A percentile compares a stretch with the other conserved stretches of the same genome.
phyloP scores from a whole-genome alignment of 1,140 invertebrate genomes.

The Scaptomyza montana region DNA sequence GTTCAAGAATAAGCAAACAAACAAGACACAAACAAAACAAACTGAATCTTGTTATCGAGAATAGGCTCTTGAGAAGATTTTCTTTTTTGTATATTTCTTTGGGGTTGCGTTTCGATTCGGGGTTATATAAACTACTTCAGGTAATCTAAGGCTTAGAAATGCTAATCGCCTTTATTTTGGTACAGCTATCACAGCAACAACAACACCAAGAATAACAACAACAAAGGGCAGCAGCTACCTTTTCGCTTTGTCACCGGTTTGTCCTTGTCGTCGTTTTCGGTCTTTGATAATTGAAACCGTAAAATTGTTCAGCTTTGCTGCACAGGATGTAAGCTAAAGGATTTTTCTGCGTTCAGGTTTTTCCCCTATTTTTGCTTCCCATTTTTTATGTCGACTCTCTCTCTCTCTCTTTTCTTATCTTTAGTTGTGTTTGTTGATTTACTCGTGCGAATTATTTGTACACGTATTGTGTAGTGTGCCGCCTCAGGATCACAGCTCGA shows the following conservation, averaged over 20 bases:
- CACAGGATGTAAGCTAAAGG: constrained; percentile 63
- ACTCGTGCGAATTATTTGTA: constrained; percentile 74
- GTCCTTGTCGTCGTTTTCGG: constrained; percentile 32
- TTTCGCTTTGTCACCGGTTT: constrained; percentile 75
- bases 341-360: constrained; percentile 37
- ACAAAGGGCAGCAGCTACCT: constrained; percentile 41
- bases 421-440: constrained; percentile 57
- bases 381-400: constrained; percentile 4
- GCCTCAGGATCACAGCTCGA: constrained; percentile 24
- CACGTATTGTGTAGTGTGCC: constrained; percentile 51
- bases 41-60: constrained; percentile 68
- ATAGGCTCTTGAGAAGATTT: constrained; percentile 13
- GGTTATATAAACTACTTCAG: constrained; percentile 78
- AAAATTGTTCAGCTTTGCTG: constrained; percentile 70
- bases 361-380: constrained; percentile 22
- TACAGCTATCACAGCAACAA: constrained; percentile 27
- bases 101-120: constrained; percentile 8
- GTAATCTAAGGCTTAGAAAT: constrained; percentile 82
- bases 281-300: constrained; percentile 81
- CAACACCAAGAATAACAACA: constrained; percentile 19
- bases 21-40: constrained; percentile 31
- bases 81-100: not conserved
- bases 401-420: constrained; percentile 5
- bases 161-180: constrained; percentile 80
- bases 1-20: not conserved